Base-by-base conservation (phyloP, 2,797 vertebrate genomes). In the Mormyrops attenuatus region DNA sequence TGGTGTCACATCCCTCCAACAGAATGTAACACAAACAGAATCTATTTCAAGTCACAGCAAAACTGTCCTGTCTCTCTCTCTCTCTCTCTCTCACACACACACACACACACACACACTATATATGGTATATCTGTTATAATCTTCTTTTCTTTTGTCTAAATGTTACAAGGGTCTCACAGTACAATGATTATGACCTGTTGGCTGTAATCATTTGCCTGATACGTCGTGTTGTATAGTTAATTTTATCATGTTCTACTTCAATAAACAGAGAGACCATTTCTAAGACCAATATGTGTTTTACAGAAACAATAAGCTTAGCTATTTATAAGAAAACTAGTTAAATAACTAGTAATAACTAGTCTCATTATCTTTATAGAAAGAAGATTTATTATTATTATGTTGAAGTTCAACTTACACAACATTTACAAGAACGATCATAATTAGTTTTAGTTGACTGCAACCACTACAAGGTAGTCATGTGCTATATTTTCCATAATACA, bases 401-500 rank as follows among this genome's bases (percentile, higher is more conserved):
- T n/a, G 41, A 85, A 85, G 47, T 50, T 26, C 22, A 49, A 49
- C 82, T 77, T 15, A 1, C 44, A 85, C 1, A 11, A 44, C 49
- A 53, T 86, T 50, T 86, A 52, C 47, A 86, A 52, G 2, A 53
- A 86, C 15, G 3, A 15, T 3, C 47, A 44, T 30, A 52, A 52
- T 52, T 52, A 86, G 7, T 53, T 86, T 52, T 50, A 82, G 41
- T 41, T 47, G 6, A 82, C 49, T 34, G 13, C 3, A 55, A 86
- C 13, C 26, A 55, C 3, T 85, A 55, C 52, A 55, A 53, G 3
- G 49, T 38, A 82, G 41, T n/a, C 2, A 82, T 47, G 41, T 82
- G 41, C 77, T 44, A 47, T 47, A 82, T 82, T 82, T 85, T 52
- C 85, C 50, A 82, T 82, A 86, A 86, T 53, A 44, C 38, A 57